phyloP scores from a whole-genome alignment of 2,113 vertebrate genomes.

The Poeciliopsis occidentalis region DNA sequence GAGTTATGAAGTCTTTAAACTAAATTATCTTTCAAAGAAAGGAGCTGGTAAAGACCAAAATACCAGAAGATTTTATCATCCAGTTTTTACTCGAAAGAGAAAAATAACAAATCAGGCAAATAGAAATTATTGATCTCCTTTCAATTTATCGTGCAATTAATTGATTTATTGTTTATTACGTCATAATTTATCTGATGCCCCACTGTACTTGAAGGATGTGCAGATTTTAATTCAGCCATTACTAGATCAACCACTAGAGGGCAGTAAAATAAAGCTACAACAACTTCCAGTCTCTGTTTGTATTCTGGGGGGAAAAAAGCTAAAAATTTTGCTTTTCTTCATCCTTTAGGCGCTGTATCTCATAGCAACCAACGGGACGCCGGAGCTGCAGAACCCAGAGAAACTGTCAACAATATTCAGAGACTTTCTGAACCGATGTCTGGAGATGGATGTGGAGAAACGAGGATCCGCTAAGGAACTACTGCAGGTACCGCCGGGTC shows the following conservation, averaged over 20 bases:
- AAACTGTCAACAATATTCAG: constrained; percentile 90
- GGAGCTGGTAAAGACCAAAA: no score
- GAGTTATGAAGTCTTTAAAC: no score
- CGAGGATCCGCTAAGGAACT: constrained; percentile 94
- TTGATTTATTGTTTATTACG: no score
- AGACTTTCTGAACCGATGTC: constrained; percentile 93
- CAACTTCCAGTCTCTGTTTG: rapidly evolving
- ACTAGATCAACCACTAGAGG: constrained; percentile 21
- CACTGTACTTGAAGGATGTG: neutral
- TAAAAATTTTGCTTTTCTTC: constrained; percentile 2
- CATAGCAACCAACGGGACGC: constrained; percentile 96
- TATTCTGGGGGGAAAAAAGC: no score
- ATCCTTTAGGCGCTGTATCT: constrained; percentile 92
- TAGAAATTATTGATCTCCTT: no score
- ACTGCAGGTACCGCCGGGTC: constrained; percentile 84
- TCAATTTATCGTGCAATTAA: no score
- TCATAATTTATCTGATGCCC: neutral
- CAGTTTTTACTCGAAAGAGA: no score
- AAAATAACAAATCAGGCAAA: no score
- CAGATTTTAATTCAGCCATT: neutral
- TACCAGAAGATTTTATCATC: no score
- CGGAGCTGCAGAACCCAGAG: constrained; percentile 96
- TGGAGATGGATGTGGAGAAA: constrained; percentile 98
- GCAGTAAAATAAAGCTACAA: neutral
- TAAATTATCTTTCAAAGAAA: no score